Conservation (phyloP, 1,140 invertebrate genomes). For the Helicorthomorpha holstii region DNA sequence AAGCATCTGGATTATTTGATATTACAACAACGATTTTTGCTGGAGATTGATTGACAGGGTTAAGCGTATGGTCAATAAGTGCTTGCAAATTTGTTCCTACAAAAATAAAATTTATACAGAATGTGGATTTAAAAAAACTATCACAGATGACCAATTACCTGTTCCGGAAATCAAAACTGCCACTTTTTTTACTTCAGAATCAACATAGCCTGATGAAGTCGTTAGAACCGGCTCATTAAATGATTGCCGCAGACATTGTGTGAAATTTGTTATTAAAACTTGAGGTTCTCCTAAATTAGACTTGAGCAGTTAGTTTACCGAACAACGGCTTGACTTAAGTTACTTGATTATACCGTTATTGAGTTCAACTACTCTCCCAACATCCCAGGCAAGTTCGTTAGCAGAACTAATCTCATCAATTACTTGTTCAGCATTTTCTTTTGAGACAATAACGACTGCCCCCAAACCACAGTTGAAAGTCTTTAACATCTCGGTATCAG, state of each 20-base stretch:
- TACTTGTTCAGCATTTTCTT: conserved; percentile 27
- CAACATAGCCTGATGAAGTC: background rate
- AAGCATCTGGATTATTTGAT: background rate
- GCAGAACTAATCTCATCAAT: background rate
- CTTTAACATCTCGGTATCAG: conserved; percentile 55
- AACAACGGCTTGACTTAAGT: conserved; percentile 6
- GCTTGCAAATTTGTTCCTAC: background rate
- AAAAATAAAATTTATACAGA: too few species aligned
- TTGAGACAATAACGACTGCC: conserved; percentile 55
- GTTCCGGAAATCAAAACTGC: background rate
- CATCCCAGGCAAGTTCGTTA: background rate
- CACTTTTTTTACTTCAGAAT: background rate
- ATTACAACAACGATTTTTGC: background rate
- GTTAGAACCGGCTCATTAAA: background rate
- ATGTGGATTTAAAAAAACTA: too few species aligned
- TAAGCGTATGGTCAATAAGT: background rate
- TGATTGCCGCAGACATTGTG: background rate
- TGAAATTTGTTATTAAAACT: background rate
- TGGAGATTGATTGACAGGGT: background rate
- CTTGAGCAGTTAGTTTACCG: background rate
- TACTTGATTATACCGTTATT: background rate
- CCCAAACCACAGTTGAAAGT: conserved; percentile 92
- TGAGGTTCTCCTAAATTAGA: background rate
- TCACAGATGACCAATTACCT: too few species aligned
- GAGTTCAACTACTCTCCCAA: background rate